Percentiles rank a stretch among this genome's conserved stretches.
phyloP scores from a whole-genome alignment of 37 sponge, comb jelly and placozoan genomes.

The Dysidea cf. avara region DNA sequence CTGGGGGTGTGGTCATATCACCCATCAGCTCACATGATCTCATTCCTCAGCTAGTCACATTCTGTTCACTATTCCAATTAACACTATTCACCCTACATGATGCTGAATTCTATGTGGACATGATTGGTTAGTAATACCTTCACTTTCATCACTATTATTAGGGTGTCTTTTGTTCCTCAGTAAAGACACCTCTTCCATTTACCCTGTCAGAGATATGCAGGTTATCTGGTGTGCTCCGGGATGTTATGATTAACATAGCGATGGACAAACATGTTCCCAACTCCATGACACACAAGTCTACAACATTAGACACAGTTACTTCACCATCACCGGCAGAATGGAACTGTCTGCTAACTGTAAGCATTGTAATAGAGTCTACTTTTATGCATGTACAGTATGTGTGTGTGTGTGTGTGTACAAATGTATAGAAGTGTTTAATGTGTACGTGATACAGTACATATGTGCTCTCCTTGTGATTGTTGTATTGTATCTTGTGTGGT shows the following conservation, averaged over 20 bases:
- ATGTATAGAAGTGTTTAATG: no score
- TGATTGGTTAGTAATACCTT: not conserved
- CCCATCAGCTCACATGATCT: slow-evolving; percentile 2
- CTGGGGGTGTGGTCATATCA: slow-evolving; percentile 28
- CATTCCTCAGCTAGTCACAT: slow-evolving; percentile 42
- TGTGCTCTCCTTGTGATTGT: no score
- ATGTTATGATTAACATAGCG: slow-evolving; percentile 48
- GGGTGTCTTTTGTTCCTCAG: not conserved
- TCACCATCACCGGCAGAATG: no score
- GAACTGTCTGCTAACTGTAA: no score
- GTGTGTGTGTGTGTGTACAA: no score
- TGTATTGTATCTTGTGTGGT: not conserved
- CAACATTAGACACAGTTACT: no score
- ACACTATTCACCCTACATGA: slow-evolving; percentile 73
- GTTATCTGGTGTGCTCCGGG: slow-evolving; percentile 38
- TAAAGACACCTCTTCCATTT: slow-evolving; percentile 40
- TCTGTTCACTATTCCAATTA: slow-evolving; percentile 46
- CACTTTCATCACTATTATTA: not conserved
- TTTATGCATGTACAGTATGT: no score
- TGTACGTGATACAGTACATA: no score
- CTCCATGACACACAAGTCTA: no score
- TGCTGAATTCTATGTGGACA: slow-evolving; percentile 54
- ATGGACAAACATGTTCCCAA: slow-evolving; percentile 33
- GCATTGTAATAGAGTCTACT: no score
- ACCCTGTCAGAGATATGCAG: slow-evolving; percentile 23